These are phyloP conservation scores for Riparia riparia DNA, from an alignment of 2,113 vertebrate species.

Conservation along the genomic window DNA sequence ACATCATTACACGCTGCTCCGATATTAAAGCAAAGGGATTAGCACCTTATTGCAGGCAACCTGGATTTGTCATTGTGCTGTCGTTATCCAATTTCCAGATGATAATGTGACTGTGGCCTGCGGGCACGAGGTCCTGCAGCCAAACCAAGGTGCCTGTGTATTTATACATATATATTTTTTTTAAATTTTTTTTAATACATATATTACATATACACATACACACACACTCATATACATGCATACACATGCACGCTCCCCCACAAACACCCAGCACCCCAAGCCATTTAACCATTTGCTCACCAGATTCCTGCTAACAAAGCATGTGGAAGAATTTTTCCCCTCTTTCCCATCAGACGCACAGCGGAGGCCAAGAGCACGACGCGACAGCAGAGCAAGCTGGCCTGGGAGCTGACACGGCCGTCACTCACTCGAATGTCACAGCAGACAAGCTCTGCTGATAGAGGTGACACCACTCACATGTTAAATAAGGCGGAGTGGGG, in stretches of 20 bases:
- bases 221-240: not conserved
- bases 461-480: not conserved
- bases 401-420: rapidly evolving
- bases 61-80: conserved; percentile 99
- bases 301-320: not conserved
- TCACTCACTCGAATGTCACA: not conserved
- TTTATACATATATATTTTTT: not conserved
- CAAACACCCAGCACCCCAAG: conserved; percentile 17
- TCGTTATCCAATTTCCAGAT: conserved; percentile 98
- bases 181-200: not conserved
- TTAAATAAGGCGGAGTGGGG: not conserved
- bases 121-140: conserved; percentile 81
- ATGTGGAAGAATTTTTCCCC: conserved; percentile 58
- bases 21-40: conserved; percentile 99
- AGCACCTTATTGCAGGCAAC: conserved; percentile 99
- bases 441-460: not conserved
- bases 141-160: conserved; percentile 64
- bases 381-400: rapidly evolving
- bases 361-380: rapidly evolving
- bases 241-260: not conserved
- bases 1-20: conserved; percentile 91
- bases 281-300: conserved; percentile 56
- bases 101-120: conserved; percentile 89
- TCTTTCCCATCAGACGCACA: rapidly evolving
- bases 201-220: rapidly evolving